Percentiles rank a stretch among this genome's conserved stretches.
These are phyloP conservation scores for Epinephelus malabaricus DNA, from an alignment of 2,797 vertebrate genomes.

Conservation along the genomic window DNA sequence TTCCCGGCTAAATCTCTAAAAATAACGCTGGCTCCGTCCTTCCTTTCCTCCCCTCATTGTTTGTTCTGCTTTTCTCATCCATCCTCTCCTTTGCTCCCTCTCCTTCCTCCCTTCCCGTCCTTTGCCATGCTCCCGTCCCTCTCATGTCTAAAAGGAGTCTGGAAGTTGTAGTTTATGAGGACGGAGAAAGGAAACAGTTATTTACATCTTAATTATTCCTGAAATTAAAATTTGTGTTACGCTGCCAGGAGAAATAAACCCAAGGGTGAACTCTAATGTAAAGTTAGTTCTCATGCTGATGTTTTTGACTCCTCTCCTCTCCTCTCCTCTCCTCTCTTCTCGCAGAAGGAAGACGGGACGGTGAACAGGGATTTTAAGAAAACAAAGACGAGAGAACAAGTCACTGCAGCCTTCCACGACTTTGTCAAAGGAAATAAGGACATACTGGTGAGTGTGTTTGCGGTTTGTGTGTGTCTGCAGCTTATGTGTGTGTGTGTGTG, in stretches of 20 bases:
- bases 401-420: constrained; percentile 91
- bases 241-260: not conserved
- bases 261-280: not conserved
- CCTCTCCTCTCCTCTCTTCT: constrained; percentile 3
- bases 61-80: constrained; percentile 39
- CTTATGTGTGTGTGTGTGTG: constrained; percentile 2
- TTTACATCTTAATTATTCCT: not conserved
- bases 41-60: constrained; percentile 49
- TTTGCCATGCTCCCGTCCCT: not conserved
- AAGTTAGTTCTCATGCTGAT: not conserved
- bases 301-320: not conserved
- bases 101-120: constrained; percentile 25
- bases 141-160: constrained; percentile 1
- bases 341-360: constrained; percentile 95
- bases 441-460: constrained; percentile 89
- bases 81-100: constrained; percentile 28
- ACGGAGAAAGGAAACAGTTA: not conserved
- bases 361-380: constrained; percentile 99
- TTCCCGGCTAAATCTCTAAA: constrained; percentile 47
- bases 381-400: constrained; percentile 94
- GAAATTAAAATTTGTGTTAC: not conserved
- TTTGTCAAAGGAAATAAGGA: constrained; percentile 94
- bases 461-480: constrained; percentile 64
- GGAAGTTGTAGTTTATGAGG: constrained; percentile 1
- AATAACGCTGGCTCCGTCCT: constrained; percentile 41